Base-by-base conservation (phyloP, 2,113 vertebrate genomes). In the Gyps fulvus region DNA sequence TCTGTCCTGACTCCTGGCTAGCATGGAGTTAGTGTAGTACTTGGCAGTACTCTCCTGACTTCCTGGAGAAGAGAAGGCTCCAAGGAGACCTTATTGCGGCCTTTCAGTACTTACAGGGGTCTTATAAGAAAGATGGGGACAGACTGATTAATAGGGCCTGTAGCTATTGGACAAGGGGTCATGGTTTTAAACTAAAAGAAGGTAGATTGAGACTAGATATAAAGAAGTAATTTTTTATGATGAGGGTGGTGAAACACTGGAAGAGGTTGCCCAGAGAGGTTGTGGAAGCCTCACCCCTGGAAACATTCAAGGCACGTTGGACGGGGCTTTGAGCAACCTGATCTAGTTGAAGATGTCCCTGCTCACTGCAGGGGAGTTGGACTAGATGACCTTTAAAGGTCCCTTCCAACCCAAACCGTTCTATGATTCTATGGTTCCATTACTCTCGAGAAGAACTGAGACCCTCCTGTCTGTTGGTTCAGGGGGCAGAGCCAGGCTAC, bases 71-170 rank as follows among this genome's bases (percentile, higher is more conserved):
- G 13, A 54, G 19, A n/a, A 62, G 57, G 34, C n/a, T 87, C 18
- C 0, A 0, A 5, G 7, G 50, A 42, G 9, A 40, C 7, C 1
- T 87, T 26, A 17, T 15, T 52, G n/a, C 0, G 2, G 40, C 21
- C 19, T 57, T 85, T 76, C 45, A 61, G 0, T 40, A 15, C 38
- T 43, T 49, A 32, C 45, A 14, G 23, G 7, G 8, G 7, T 3
- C 20, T 72, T 49, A 9, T 3, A 17, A 38, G 47, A 89, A 59
- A 65, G 23, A 20, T 40, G 13, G 3, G 8, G 15, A 26, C 19
- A 54, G 17, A 10, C 10, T 63, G 26, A 69, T 92, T 45, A 83
- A 36, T 32, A 59, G 12, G 11, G 20, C 7, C 19, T 43, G 6
- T 55, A 55, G 10, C 9, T 6, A 23, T 7, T 61, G 36, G n/a